A percentile compares a stretch with the other conserved stretches of the same genome.
These are phyloP conservation scores for Dilophus febrilis DNA, from an alignment of 2,888 invertebrate genomes.

Conservation along the genomic window DNA sequence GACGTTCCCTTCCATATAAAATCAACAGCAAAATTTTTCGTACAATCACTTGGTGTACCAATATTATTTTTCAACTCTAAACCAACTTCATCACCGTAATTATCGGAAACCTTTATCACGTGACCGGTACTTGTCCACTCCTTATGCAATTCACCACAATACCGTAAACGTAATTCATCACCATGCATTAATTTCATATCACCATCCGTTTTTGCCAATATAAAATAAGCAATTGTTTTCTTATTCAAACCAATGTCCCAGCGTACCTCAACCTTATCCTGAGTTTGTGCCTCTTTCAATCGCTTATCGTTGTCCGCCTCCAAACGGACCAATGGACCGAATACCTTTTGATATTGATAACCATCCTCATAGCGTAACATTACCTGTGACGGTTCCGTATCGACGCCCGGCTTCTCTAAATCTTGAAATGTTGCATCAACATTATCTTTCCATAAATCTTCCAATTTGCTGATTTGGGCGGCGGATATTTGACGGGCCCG, in stretches of 20 bases:
- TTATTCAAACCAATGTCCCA: slow-evolving; percentile 99
- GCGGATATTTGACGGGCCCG: slow-evolving; percentile 93
- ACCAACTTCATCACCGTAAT: slow-evolving; percentile 96
- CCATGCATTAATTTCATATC: slow-evolving; percentile 99
- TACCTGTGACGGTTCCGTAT: slow-evolving; percentile 87
- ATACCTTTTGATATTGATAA: slow-evolving; percentile 96
- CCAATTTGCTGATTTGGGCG: slow-evolving; percentile 91
- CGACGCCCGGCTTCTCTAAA: slow-evolving; percentile 93
- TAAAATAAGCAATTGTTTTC: slow-evolving; percentile 94
- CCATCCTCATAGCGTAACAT: slow-evolving; percentile 84
- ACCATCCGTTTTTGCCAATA: slow-evolving; percentile 90
- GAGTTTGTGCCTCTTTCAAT: slow-evolving; percentile 94
- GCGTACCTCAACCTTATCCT: slow-evolving; percentile 93
- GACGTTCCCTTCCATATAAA: slow-evolving; percentile 99
- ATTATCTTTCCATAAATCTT: slow-evolving; percentile 98
- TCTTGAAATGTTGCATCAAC: slow-evolving; percentile 97
- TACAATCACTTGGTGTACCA: slow-evolving; percentile 85
- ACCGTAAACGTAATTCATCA: slow-evolving; percentile 85
- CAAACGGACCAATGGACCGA: slow-evolving; percentile 88
- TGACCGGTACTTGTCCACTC: slow-evolving; percentile 97
- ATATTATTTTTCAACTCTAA: slow-evolving; percentile 85
- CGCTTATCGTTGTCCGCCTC: slow-evolving; percentile 98
- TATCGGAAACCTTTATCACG: slow-evolving; percentile 89
- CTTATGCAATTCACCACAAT: slow-evolving; percentile 82
- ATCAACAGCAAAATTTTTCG: slow-evolving; percentile 92